Evolutionary conservation across 2,113 vertebrate genomes (phyloP), one percentile per base, ranked within the genome.

Genomic region (Pristiophorus japonicus): DNA sequence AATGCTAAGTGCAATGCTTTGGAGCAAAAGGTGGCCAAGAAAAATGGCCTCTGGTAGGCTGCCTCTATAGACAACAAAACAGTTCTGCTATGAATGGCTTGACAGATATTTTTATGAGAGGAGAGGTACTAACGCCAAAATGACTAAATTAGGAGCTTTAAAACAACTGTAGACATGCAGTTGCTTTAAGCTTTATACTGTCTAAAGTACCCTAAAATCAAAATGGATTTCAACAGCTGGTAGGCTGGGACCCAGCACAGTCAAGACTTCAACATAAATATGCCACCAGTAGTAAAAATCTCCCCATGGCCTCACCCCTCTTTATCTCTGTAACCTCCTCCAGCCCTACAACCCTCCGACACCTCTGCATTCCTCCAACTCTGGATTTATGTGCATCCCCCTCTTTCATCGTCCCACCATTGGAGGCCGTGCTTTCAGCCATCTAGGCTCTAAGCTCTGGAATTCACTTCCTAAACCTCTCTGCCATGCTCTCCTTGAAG

Each of bases 1-100:
- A 88, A 51, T 55, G 42, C 84, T 34, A 88, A 30, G 27, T 88
- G 27, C 27, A 55, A 88, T 27, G 51, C 7, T 88, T 55, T 55
- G 42, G 81, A 85, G 22, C 75, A 88, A 88, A 88, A 16, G 14
- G 51, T 59, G 51, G 85, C 85, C 85, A 88, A 88, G 85, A 34
- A 88, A 55, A 88, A 88, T 88, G 85, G 85, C 24, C 85, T 88
- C 85, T 88, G 85, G 85, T 88, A 30, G 85, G 27, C 85, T 30
- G 51, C 47, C 30, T 88, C 70, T 88, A 30, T 30, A 59, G 27
- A 27, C 47, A 88, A 88, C 47, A 88, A 55, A 59, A 88, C 47
- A 88, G 51, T 55, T 88, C 47, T 88, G 85, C 47, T 34, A 88
- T 51, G 34, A 88, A 88, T 55, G 27, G 27, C 30, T 10, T 59